phyloP scores from a whole-genome alignment of 2,888 invertebrate species.

The Ommatoiulus sabulosus region DNA sequence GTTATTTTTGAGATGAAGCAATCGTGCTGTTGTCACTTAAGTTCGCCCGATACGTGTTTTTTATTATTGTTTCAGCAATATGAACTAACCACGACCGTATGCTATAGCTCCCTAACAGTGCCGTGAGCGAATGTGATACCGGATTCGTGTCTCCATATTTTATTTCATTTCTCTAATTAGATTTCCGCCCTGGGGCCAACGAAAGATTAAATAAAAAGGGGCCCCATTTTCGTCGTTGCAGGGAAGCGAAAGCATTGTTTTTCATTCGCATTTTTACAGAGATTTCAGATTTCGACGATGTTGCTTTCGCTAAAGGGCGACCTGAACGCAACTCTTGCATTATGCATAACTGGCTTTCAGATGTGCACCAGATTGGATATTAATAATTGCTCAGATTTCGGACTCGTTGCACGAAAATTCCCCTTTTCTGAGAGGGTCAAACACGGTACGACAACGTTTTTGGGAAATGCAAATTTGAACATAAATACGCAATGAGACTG shows the following conservation, averaged over 20 bases:
- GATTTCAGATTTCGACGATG: not conserved
- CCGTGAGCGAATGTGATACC: not conserved
- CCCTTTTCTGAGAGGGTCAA: not conserved
- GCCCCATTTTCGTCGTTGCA: not conserved
- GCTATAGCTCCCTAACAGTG: not conserved
- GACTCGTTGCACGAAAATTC: not conserved
- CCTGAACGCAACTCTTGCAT: not conserved
- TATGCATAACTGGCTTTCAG: not conserved
- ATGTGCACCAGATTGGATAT: not conserved
- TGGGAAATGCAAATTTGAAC: not conserved
- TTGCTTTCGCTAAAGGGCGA: not conserved
- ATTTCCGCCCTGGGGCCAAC: not conserved
- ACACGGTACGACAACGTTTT: too few relatives aligned
- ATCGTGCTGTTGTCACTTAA: too few relatives aligned
- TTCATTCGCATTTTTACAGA: not conserved
- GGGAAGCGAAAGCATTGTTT: not conserved
- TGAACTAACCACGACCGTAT: too few relatives aligned
- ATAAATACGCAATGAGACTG: not conserved
- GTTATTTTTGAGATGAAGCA: not conserved
- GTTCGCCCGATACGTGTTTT: too few relatives aligned
- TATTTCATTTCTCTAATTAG: slow-evolving; percentile 34
- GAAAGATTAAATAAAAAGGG: slow-evolving; percentile 18
- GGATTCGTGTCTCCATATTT: slow-evolving; percentile 4
- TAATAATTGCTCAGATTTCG: not conserved
- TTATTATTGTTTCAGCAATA: too few relatives aligned